These are phyloP conservation scores for Heliconius sara DNA, from an alignment of 2,888 invertebrate species.

Conservation along the genomic window DNA sequence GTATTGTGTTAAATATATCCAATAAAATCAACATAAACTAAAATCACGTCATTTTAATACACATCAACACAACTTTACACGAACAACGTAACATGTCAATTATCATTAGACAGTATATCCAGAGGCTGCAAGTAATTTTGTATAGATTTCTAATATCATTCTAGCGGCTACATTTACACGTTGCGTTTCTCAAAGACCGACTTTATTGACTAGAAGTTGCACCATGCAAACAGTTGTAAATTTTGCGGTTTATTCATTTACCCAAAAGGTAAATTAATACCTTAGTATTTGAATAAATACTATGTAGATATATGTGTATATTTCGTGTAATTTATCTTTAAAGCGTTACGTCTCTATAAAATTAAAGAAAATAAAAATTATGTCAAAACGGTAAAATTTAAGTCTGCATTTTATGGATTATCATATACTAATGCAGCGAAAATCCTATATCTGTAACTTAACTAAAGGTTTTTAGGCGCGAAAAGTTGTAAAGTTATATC, in stretches of 20 bases:
- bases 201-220: constrained; percentile 8
- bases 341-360: too few relatives aligned
- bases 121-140: constrained; percentile 34
- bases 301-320: not conserved
- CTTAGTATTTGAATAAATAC: not conserved
- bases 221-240: not conserved
- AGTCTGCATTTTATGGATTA: too few relatives aligned
- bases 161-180: constrained; percentile 36
- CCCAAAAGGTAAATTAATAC: too few relatives aligned
- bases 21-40: not conserved
- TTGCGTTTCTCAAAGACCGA: constrained; percentile 2
- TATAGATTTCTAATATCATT: constrained; percentile 35
- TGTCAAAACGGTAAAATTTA: too few relatives aligned
- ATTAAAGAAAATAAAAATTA: too few relatives aligned
- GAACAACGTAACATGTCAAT: constrained; percentile 20
- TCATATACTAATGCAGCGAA: too few relatives aligned
- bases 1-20: not conserved
- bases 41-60: constrained; percentile 10
- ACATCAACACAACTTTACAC: not conserved
- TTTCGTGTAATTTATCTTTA: too few relatives aligned
- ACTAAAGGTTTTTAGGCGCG: too few relatives aligned
- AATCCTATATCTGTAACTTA: too few relatives aligned
- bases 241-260: not conserved
- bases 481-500: too few relatives aligned
- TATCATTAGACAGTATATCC: constrained; percentile 26